A percentile compares a stretch with the other conserved stretches of the same genome.
phyloP scores from a whole-genome alignment of 2,888 invertebrate species.

The Seladonia tumulorum region DNA sequence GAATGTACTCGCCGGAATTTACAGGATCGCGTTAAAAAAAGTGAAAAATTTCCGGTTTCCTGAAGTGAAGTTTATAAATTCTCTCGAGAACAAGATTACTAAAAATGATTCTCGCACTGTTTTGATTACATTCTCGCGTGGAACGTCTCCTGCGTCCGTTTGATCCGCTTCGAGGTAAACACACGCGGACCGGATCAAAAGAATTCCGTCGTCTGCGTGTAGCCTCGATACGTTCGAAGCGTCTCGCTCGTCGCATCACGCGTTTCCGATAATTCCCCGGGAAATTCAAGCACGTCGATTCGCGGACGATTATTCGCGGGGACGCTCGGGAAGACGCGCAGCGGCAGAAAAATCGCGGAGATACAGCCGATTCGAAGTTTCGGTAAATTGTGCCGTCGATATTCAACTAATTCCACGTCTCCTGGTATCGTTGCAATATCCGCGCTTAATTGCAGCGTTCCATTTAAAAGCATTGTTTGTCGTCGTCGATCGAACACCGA shows the following conservation, averaged over 20 bases:
- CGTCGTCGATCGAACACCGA: constrained; percentile 30
- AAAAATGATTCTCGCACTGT: too few relatives aligned
- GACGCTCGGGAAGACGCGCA: neutral
- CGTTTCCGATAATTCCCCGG: neutral
- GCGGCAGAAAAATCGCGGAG: constrained; percentile 1
- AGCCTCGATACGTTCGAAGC: neutral
- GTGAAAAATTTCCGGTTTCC: too few relatives aligned
- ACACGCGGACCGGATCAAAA: neutral
- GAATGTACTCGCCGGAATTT: too few relatives aligned
- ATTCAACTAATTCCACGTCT: constrained; percentile 49
- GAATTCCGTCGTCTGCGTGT: neutral
- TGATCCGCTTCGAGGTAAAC: too few relatives aligned
- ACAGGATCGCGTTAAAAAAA: too few relatives aligned
- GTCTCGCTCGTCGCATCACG: neutral
- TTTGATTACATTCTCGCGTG: too few relatives aligned
- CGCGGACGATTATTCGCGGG: neutral
- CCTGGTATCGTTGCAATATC: constrained; percentile 52
- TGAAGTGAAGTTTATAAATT: too few relatives aligned
- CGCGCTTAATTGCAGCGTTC: constrained; percentile 51
- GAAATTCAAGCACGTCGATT: neutral
- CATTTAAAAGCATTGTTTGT: constrained; percentile 43
- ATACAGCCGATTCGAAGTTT: constrained; percentile 10
- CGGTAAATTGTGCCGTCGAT: constrained; percentile 40
- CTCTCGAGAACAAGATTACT: too few relatives aligned
- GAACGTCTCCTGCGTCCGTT: too few relatives aligned